phyloP scores from a whole-genome alignment of 2,888 invertebrate genomes.

The Leuctra nigra region DNA sequence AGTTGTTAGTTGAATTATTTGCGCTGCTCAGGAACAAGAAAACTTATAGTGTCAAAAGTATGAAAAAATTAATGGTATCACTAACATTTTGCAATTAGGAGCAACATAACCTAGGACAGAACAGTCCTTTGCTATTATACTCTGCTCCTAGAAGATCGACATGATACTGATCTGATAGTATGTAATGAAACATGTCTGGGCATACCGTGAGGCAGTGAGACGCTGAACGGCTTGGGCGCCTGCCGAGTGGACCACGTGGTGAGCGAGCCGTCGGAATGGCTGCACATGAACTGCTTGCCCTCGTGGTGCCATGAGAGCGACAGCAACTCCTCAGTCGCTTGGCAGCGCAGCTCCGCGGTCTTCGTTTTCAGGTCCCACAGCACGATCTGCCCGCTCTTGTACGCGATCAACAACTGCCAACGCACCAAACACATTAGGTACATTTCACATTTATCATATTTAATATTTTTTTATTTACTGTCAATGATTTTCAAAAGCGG shows the following conservation, averaged over 20 bases:
- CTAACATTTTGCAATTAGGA: too few species aligned
- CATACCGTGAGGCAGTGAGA: constrained; percentile 86
- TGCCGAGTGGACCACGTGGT: constrained; percentile 85
- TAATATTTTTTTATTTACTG: too few species aligned
- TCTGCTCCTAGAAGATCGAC: too few species aligned
- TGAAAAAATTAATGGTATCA: too few species aligned
- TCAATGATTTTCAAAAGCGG: too few species aligned
- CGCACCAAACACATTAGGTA: constrained; percentile 12
- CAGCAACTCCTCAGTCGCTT: constrained; percentile 67
- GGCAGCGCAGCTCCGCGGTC: constrained; percentile 78
- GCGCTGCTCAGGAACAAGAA: too few species aligned
- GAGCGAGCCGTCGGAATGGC: constrained; percentile 92
- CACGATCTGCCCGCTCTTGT: constrained; percentile 88
- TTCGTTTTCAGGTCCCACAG: constrained; percentile 92
- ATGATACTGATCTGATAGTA: too few species aligned
- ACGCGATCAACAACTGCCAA: constrained; percentile 86
- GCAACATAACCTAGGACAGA: too few species aligned
- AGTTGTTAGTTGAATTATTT: too few species aligned
- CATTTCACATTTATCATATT: too few species aligned
- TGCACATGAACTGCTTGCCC: constrained; percentile 94
- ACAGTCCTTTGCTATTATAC: too few species aligned
- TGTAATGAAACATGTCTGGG: constrained; percentile 5
- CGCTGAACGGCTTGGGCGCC: constrained; percentile 67
- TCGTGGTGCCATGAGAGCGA: constrained; percentile 96
- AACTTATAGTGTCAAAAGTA: too few species aligned